These are phyloP conservation scores for Anseranas semipalmata DNA, from an alignment of 2,113 vertebrate genomes.

Conservation along the genomic window DNA sequence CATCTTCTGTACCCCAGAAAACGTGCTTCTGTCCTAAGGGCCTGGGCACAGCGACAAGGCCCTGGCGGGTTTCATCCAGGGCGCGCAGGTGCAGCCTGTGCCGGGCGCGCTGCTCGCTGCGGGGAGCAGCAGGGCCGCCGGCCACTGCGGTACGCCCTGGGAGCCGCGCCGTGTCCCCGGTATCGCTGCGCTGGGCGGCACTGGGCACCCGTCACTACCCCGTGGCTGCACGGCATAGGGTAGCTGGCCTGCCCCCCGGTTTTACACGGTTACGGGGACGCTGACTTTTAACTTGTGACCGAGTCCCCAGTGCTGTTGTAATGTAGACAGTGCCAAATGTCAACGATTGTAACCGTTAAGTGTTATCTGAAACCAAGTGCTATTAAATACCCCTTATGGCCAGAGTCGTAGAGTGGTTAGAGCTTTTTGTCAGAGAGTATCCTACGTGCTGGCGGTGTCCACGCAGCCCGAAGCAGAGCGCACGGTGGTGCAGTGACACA, in stretches of 20 bases:
- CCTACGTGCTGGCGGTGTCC: not conserved
- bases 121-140: not conserved
- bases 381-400: constrained; percentile 14
- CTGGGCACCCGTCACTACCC: not conserved
- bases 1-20: not conserved
- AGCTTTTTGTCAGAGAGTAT: not conserved
- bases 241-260: not conserved
- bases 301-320: not conserved
- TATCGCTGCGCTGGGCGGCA: not conserved
- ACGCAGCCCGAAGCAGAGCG: fast-evolving
- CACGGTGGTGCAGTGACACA: fast-evolving
- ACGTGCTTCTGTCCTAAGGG: not conserved
- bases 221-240: fast-evolving
- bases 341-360: not conserved
- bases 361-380: constrained; percentile 2
- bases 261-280: not conserved
- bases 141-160: not conserved
- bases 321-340: not conserved
- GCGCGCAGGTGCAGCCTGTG: not conserved
- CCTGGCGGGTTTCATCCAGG: not conserved
- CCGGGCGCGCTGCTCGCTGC: not conserved
- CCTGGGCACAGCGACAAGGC: not conserved
- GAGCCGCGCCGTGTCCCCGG: fast-evolving
- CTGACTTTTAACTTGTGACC: not conserved
- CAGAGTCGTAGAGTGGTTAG: not conserved